Percentiles rank a stretch among this genome's conserved stretches.
phyloP scores from a whole-genome alignment of 2,113 vertebrate genomes.

The Thinocorus orbignyianus region DNA sequence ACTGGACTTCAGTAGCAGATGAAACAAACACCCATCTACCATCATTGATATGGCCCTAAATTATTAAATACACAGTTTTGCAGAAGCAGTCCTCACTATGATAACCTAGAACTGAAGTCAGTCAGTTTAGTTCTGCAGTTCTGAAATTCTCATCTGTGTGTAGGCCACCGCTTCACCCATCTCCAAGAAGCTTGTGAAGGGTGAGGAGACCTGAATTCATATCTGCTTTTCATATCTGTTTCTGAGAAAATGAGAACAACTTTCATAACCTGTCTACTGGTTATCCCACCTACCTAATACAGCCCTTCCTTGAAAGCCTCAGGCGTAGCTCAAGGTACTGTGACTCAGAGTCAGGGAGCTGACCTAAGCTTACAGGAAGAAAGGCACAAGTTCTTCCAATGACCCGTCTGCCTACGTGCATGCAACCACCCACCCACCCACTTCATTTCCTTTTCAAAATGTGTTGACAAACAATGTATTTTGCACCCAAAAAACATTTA shows the following conservation, averaged over 20 bases:
- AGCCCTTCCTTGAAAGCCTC: background rate
- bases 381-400: background rate
- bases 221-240: background rate
- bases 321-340: background rate
- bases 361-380: background rate
- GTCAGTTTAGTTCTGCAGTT: background rate
- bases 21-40: background rate
- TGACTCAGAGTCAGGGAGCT: background rate
- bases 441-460: background rate
- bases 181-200: background rate
- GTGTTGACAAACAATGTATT: background rate
- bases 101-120: background rate
- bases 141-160: background rate
- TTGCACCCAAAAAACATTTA: background rate
- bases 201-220: background rate
- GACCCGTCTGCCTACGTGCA: background rate
- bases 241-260: background rate
- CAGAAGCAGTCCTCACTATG: background rate
- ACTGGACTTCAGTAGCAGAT: background rate
- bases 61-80: background rate
- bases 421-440: background rate
- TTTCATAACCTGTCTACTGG: background rate
- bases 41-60: background rate
- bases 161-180: background rate
- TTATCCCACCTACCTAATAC: background rate